These are phyloP conservation scores for Halocynthia aurantium DNA, from an alignment of 23 tunicate genomes.

Conservation along the genomic window DNA sequence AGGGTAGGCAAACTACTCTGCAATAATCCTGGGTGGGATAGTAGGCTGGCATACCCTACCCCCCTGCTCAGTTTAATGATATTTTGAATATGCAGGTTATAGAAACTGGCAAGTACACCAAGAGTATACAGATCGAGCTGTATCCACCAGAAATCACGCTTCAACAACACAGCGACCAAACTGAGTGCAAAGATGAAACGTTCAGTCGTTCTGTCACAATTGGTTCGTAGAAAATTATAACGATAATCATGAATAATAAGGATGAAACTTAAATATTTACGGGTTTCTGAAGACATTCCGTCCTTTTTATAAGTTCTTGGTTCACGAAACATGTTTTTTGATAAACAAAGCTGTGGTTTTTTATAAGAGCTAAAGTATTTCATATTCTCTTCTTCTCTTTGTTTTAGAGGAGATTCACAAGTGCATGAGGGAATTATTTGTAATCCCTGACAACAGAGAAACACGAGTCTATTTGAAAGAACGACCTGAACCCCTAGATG, in stretches of 20 bases:
- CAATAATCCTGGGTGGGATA: background rate
- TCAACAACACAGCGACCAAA: constrained; percentile 26
- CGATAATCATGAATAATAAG: no score
- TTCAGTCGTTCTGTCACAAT: constrained; percentile 43
- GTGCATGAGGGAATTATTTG: constrained; percentile 31
- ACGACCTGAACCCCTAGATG: constrained; percentile 22
- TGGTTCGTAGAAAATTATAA: constrained; percentile 17
- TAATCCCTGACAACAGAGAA: constrained; percentile 25
- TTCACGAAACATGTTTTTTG: no score
- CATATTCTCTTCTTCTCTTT: no score
- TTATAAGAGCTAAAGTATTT: no score
- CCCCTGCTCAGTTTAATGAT: background rate
- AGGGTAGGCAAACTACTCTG: background rate
- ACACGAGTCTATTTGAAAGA: constrained; percentile 34
- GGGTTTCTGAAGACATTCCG: no score
- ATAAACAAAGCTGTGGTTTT: no score
- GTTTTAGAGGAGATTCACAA: constrained; percentile 45
- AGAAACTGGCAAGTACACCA: constrained; percentile 35
- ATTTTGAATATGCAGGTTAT: constrained; percentile 44
- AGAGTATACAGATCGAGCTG: constrained; percentile 35
- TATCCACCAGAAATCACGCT: constrained; percentile 60
- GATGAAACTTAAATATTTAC: no score
- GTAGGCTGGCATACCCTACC: no score
- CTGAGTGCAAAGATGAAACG: constrained; percentile 6
- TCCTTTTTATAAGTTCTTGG: no score